Percentiles rank a stretch among this genome's conserved stretches.
Conservation (phyloP, 2,797 vertebrate genomes). For the Nannoperca obscura region DNA sequence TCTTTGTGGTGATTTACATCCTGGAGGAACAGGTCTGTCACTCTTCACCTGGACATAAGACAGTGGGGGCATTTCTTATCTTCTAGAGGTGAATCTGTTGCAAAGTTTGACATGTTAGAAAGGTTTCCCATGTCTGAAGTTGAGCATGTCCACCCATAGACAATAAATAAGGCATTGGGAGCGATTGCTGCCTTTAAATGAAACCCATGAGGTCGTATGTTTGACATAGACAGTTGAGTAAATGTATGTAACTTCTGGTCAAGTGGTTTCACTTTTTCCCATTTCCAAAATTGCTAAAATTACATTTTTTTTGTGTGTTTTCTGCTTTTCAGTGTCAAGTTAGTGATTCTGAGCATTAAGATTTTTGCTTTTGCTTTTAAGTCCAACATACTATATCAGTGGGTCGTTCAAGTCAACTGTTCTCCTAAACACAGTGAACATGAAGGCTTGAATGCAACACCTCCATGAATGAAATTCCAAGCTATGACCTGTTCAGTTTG, state of each 20-base stretch:
- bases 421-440: constrained; percentile 10
- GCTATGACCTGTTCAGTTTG: neutral
- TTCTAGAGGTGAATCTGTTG: constrained; percentile 19
- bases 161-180: neutral
- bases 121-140: neutral
- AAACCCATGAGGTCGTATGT: neutral
- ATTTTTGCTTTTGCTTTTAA: no score
- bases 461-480: constrained; percentile 17
- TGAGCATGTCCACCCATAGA: neutral
- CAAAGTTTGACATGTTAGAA: constrained; percentile 19
- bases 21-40: constrained; percentile 46
- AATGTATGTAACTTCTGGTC: neutral
- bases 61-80: constrained; percentile 29
- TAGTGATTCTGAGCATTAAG: neutral
- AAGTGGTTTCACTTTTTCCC: neutral
- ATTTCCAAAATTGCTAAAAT: neutral
- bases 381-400: neutral
- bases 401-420: neutral
- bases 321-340: neutral
- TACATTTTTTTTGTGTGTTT: no score
- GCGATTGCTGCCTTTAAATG: neutral
- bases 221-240: neutral
- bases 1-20: constrained; percentile 53
- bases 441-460: neutral
- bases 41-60: constrained; percentile 23